These are phyloP conservation scores for Erethizon dorsatum DNA, from an alignment of 2,797 vertebrate genomes.

Conservation along the genomic window DNA sequence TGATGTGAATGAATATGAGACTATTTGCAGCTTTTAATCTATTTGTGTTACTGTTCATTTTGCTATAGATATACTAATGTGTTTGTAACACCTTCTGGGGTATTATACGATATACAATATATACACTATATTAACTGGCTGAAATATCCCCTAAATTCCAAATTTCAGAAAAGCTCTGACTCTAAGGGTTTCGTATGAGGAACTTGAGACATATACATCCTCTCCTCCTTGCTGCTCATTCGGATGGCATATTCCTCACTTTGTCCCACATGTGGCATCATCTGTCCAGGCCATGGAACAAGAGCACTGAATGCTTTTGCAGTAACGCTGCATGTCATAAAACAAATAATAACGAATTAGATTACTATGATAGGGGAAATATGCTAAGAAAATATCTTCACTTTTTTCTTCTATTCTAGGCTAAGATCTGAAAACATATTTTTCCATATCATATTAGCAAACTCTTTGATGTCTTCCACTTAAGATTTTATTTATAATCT, in stretches of 20 bases:
- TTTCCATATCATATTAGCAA: neutral
- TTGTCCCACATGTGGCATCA: neutral
- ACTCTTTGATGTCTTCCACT: neutral
- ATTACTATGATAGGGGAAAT: neutral
- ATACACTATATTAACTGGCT: neutral
- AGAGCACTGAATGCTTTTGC: neutral
- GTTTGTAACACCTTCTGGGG: neutral
- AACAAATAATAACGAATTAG: constrained; percentile 38
- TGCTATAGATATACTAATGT: constrained; percentile 9
- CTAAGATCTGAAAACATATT: constrained; percentile 46
- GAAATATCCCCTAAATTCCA: constrained; percentile 23
- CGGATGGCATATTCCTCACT: neutral
- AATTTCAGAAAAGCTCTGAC: neutral
- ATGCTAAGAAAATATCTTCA: constrained; percentile 9
- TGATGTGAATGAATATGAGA: neutral
- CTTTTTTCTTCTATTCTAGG: neutral
- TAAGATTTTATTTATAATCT: constrained; percentile 15
- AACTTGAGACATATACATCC: neutral
- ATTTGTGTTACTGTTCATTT: constrained; percentile 14
- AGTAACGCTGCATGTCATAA: constrained; percentile 4
- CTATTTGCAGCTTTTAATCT: constrained; percentile 8
- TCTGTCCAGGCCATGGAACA: neutral
- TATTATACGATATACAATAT: constrained; percentile 21
- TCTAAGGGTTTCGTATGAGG: neutral
- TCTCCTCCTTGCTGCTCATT: constrained; percentile 31